A percentile compares a stretch with the other conserved stretches of the same genome.
phyloP scores from a whole-genome alignment of 1,140 invertebrate genomes.

The Drosophila truncata region DNA sequence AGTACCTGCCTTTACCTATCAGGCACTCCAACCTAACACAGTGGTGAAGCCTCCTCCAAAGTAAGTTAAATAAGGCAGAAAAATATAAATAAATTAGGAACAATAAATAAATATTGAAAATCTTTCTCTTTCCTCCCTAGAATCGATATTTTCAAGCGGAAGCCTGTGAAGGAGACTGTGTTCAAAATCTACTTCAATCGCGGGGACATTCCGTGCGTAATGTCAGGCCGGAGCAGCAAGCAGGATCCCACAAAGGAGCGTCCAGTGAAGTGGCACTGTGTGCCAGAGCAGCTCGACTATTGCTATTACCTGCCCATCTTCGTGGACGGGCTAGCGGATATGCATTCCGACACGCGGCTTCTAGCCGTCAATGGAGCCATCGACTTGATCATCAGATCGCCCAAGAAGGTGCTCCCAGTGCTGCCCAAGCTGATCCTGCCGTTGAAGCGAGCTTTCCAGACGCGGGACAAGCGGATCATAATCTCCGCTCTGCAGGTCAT shows the following conservation, averaged over 20 bases:
- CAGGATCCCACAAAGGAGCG: conserved; percentile 70
- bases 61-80: conserved; percentile 60
- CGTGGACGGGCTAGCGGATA: conserved; percentile 90
- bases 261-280: conserved; percentile 74
- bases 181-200: conserved; percentile 79
- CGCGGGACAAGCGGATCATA: conserved; percentile 90
- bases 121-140: conserved; percentile 23
- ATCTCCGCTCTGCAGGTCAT: conserved; percentile 91
- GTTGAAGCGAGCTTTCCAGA: conserved; percentile 95
- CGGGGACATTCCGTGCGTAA: conserved; percentile 77
- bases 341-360: conserved; percentile 64
- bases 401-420: conserved; percentile 94
- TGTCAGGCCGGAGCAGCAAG: conserved; percentile 57
- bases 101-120: background rate
- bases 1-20: conserved; percentile 92
- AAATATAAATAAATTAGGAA: background rate
- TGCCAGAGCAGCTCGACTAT: conserved; percentile 92
- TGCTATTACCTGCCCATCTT: conserved; percentile 97
- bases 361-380: conserved; percentile 73
- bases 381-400: conserved; percentile 90
- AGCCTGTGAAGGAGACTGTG: conserved; percentile 70
- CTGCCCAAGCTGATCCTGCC: conserved; percentile 97
- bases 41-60: conserved; percentile 88
- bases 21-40: conserved; percentile 91
- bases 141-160: conserved; percentile 73